Evolutionary conservation across 2,888 invertebrate species (phyloP).

Genomic region (Catonia carolina): DNA sequence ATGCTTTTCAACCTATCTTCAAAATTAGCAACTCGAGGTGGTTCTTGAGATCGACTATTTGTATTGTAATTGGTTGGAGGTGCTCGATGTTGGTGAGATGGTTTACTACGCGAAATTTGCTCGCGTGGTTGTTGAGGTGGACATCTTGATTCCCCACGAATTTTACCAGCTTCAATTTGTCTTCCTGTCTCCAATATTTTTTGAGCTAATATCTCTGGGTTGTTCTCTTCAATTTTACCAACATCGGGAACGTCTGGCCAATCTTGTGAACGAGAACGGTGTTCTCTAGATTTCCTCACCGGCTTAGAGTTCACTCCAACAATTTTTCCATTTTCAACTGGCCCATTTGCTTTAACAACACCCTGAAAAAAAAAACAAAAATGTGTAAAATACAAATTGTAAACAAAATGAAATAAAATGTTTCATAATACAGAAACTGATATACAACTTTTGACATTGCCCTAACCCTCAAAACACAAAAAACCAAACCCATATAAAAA

Average conservation of each 20-base stretch:
- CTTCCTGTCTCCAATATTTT: slow-evolving; percentile 85
- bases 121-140: slow-evolving; percentile 37
- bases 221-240: slow-evolving; percentile 85
- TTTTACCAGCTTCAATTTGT: slow-evolving; percentile 79
- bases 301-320: slow-evolving; percentile 23
- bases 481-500: no score
- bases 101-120: no score
- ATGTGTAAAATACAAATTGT: no score
- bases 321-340: slow-evolving; percentile 4
- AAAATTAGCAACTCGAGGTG: slow-evolving; percentile 80
- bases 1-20: slow-evolving; percentile 84
- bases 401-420: no score
- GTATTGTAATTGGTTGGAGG: not conserved
- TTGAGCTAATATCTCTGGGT: slow-evolving; percentile 81
- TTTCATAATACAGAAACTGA: no score
- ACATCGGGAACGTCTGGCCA: slow-evolving; percentile 89
- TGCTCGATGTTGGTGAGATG: slow-evolving; percentile 34
- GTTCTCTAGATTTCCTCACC: slow-evolving; percentile 31
- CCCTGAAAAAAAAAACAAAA: slow-evolving; percentile 8
- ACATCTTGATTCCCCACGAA: slow-evolving; percentile 34
- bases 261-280: slow-evolving; percentile 64
- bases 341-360: slow-evolving; percentile 8
- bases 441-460: no score
- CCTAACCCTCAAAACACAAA: no score
- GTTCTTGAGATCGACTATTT: slow-evolving; percentile 52